Base-by-base conservation (phyloP, 2,888 invertebrate genomes). In the Drosophila kanekoi region DNA sequence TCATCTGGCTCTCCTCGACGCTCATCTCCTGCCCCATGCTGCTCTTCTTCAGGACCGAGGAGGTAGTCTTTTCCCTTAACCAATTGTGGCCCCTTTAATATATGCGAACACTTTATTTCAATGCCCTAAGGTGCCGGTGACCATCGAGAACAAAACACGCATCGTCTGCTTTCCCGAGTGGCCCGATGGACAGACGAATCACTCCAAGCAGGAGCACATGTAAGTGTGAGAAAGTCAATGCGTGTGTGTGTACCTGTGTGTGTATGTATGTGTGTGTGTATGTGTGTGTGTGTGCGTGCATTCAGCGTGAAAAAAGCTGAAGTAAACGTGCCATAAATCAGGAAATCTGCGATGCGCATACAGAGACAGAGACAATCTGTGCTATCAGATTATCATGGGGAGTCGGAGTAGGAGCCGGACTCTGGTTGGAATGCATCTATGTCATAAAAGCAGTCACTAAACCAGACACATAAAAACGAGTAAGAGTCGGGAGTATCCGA, bases 11-110 rank as follows among this genome's bases (percentile, higher is more conserved):
- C 11, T 94, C 96, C 74, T 97, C 97, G 33, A 94, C 95, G 10
- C 92, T 96, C 45, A 94, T 98, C 74, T 96, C 98, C 64, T 94
- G 96, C 77, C 98, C 98, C 4, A 96, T 96, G 93, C 93, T 98
- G 73, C 93, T 98, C 53, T 97, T 96, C 92, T 97, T 95, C 92
- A 96, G 95, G 33, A 97, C 97, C 0, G 95, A 93, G 68, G 93
- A 93, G 40, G 76, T 76, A 53, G 20, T 4, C 1, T n/a, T 16
- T 16, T 38, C 32, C 9, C 8, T 8, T 10, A 13, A 33, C 16
- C 28, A 28, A 48, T 18, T 20, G 8, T 33, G 5, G 10, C 13
- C 14, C 13, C 48, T 38, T 35, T 20, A n/a, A 2, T 51, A 14
- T 32, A 53, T 43, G 16, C 14, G 13, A 37, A 43, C 56, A 14